These are phyloP conservation scores for Sphenodon punctatus DNA, from an alignment of 2,797 vertebrate species.

Conservation along the genomic window DNA sequence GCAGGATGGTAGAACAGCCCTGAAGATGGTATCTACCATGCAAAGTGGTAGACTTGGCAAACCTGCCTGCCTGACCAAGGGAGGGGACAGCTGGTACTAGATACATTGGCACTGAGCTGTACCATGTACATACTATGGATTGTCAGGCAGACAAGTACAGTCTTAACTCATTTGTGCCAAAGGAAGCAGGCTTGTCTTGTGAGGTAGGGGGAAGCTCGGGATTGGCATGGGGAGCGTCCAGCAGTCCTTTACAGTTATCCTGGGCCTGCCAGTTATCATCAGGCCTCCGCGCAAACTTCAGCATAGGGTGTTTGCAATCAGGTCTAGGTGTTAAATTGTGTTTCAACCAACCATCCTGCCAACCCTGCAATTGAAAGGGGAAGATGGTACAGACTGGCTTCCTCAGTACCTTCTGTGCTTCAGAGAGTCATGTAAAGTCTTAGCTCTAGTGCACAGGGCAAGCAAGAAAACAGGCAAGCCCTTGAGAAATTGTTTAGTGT, in stretches of 20 bases:
- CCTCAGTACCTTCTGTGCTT: neutral
- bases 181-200: neutral
- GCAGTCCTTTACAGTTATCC: neutral
- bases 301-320: neutral
- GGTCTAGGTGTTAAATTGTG: neutral
- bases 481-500: neutral
- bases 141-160: neutral
- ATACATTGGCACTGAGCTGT: neutral
- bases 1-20: no score
- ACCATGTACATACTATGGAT: neutral
- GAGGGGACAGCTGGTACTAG: neutral
- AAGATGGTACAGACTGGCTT: neutral
- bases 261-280: neutral
- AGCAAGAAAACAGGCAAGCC: neutral
- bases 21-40: no score
- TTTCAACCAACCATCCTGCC: no score
- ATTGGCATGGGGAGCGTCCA: neutral
- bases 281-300: neutral
- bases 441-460: neutral
- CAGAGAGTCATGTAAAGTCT: neutral
- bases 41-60: no score
- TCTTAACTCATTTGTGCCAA: neutral
- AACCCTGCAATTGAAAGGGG: no score
- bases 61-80: neutral
- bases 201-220: neutral